Percentiles rank a stretch among this genome's conserved stretches.
phyloP scores from a whole-genome alignment of 2,113 vertebrate species.

The Silurus meridionalis region DNA sequence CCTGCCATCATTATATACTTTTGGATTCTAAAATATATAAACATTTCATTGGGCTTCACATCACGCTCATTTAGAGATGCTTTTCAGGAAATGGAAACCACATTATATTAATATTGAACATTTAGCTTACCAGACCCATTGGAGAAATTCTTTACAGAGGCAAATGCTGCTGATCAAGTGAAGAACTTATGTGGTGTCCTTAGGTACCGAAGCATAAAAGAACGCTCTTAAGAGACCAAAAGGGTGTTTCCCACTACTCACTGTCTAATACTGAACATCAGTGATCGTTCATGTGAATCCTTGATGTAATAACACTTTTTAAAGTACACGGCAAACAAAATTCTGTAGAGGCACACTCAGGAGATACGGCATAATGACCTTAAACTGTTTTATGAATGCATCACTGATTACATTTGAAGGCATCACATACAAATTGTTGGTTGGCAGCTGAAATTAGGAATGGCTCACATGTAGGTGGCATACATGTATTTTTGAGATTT shows the following conservation, averaged over 20 bases:
- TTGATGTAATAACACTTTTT: neutral
- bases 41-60: neutral
- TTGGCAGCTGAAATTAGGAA: neutral
- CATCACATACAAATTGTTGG: neutral
- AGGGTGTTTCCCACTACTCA: neutral
- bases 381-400: neutral
- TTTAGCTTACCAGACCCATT: slow-evolving; percentile 56
- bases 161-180: neutral
- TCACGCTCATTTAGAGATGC: neutral
- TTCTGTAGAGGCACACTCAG: slow-evolving; percentile 23
- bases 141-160: neutral
- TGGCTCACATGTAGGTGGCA: too few species aligned
- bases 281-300: slow-evolving; percentile 25
- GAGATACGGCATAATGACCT: slow-evolving; percentile 33
- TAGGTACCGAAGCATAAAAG: slow-evolving; percentile 2
- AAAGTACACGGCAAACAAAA: neutral
- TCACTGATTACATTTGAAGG: neutral
- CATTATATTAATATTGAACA: neutral
- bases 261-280: slow-evolving; percentile 8
- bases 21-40: neutral
- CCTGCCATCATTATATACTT: neutral
- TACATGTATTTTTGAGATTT: neutral
- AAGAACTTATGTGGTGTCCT: neutral
- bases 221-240: neutral
- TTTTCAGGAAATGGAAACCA: neutral